phyloP scores from a whole-genome alignment of 2,113 vertebrate genomes.

The Athene cunicularia region DNA sequence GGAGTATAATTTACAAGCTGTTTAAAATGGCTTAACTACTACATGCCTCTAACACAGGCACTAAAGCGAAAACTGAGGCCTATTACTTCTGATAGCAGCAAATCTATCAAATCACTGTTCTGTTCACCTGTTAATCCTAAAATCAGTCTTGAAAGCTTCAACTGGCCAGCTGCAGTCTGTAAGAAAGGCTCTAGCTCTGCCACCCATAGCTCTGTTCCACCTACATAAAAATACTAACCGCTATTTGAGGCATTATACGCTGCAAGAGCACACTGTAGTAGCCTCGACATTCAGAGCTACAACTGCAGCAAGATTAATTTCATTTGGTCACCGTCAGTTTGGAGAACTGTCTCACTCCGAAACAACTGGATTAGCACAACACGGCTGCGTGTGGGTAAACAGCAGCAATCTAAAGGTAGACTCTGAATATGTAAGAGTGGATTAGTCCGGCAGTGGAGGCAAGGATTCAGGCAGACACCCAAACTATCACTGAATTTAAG shows the following conservation, averaged over 20 bases:
- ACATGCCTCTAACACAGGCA: neutral
- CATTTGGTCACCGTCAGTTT: neutral
- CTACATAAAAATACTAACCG: neutral
- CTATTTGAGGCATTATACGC: neutral
- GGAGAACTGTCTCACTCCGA: neutral
- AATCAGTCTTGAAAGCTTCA: neutral
- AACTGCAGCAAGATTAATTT: neutral
- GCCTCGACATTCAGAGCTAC: neutral
- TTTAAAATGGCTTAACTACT: neutral
- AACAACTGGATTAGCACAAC: neutral
- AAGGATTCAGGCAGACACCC: neutral
- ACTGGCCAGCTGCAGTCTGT: neutral
- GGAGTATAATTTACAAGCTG: neutral
- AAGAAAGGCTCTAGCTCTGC: neutral
- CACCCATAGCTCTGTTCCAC: neutral
- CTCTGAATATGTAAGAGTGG: fast-evolving
- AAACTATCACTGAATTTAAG: neutral
- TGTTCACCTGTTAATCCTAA: neutral
- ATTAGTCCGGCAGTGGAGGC: neutral
- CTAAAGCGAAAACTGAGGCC: neutral
- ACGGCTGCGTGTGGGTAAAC: neutral
- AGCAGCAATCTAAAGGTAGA: neutral
- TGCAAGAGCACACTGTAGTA: neutral
- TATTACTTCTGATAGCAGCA: neutral
- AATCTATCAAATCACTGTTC: neutral